phyloP scores from a whole-genome alignment of 2,888 invertebrate genomes.

The Idaea aversata region DNA sequence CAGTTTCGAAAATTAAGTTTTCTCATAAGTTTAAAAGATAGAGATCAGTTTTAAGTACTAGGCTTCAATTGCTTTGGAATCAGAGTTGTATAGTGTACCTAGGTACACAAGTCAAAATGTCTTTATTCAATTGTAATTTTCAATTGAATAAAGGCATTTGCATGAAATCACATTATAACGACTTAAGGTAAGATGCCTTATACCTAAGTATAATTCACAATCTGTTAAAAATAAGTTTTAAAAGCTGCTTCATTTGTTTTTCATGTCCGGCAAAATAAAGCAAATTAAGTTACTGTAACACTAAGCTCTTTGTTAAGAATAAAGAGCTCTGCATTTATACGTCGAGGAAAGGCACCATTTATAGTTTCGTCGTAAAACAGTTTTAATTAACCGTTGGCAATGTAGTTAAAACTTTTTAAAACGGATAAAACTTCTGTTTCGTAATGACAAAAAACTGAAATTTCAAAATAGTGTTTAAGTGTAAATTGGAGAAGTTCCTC shows the following conservation, averaged over 20 bases:
- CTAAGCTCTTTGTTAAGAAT: conserved; percentile 23
- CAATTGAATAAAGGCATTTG: too few relatives aligned
- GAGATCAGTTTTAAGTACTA: not conserved
- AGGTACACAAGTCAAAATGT: not conserved
- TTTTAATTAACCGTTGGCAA: conserved; percentile 45
- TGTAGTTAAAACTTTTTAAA: conserved; percentile 50
- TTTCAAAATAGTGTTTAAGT: conserved; percentile 48
- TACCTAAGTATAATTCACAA: too few relatives aligned
- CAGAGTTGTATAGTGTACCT: not conserved
- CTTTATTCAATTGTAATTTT: too few relatives aligned
- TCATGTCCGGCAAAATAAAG: conserved; percentile 23
- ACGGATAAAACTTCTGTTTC: conserved; percentile 47
- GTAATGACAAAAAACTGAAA: conserved; percentile 61
- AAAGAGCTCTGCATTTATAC: conserved; percentile 19
- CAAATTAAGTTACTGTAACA: conserved; percentile 26
- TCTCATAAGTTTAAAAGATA: not conserved
- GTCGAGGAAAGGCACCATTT: conserved; percentile 19
- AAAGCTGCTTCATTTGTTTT: conserved; percentile 24
- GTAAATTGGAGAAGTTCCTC: conserved; percentile 8
- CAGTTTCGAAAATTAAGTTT: not conserved
- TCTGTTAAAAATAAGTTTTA: not conserved
- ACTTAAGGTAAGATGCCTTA: too few relatives aligned
- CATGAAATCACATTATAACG: too few relatives aligned
- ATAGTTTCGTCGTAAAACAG: conserved; percentile 29
- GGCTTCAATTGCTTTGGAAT: not conserved